These are phyloP conservation scores for Drosophila pseudotakahashii DNA, from an alignment of 2,888 invertebrate genomes.

Conservation along the genomic window DNA sequence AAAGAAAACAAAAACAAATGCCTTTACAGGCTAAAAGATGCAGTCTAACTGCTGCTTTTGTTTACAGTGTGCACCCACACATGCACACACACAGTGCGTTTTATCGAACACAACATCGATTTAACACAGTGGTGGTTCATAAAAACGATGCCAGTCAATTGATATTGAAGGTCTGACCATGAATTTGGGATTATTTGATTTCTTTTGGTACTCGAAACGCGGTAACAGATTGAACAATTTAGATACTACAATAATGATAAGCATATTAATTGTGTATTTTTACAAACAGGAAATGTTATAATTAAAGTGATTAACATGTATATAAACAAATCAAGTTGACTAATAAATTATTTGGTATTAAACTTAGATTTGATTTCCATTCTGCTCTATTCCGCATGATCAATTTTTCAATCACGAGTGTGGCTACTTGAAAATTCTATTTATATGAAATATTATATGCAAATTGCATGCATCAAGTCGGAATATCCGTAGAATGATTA, in stretches of 20 bases:
- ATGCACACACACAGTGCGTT: slow-evolving; percentile 6
- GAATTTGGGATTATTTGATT: background rate
- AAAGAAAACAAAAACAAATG: slow-evolving; percentile 28
- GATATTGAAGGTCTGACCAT: background rate
- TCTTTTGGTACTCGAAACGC: background rate
- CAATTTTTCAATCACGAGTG: slow-evolving; percentile 17
- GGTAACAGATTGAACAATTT: background rate
- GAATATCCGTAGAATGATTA: slow-evolving; percentile 38
- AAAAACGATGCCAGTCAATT: slow-evolving; percentile 47
- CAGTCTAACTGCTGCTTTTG: slow-evolving; percentile 50
- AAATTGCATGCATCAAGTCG: slow-evolving; percentile 58
- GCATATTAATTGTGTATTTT: too few species aligned
- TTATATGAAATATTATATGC: slow-evolving; percentile 62
- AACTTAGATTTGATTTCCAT: background rate
- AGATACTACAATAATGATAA: background rate
- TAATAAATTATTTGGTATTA: background rate
- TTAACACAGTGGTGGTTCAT: slow-evolving; percentile 46
- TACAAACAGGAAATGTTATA: background rate
- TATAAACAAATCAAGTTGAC: background rate
- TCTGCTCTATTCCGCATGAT: background rate
- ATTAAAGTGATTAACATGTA: background rate
- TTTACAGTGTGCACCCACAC: slow-evolving; percentile 42
- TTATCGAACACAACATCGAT: slow-evolving; percentile 47
- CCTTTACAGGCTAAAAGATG: slow-evolving; percentile 33
- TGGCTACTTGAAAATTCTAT: slow-evolving; percentile 44